A percentile compares a stretch with the other conserved stretches of the same genome.
Conservation (phyloP, 2,797 vertebrate genomes). For the Eulemur coronatus region DNA sequence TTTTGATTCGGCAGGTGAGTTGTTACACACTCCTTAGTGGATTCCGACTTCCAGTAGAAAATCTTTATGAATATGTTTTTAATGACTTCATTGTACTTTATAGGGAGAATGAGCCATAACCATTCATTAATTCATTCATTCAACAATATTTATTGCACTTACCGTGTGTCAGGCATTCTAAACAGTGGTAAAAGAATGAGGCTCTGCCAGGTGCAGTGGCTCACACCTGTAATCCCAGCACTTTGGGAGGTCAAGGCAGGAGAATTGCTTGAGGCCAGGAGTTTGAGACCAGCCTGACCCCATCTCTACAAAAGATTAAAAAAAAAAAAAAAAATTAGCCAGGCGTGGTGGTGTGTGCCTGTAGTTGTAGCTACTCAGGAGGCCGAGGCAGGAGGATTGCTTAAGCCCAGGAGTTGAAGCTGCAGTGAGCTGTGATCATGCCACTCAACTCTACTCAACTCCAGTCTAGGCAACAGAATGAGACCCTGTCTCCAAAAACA, state of each 20-base stretch:
- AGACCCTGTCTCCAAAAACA: not conserved
- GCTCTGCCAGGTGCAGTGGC: not conserved
- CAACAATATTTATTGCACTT: not conserved
- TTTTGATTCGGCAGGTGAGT: too few species aligned
- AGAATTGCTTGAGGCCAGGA: not conserved
- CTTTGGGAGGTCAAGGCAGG: not conserved
- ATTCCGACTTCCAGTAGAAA: not conserved
- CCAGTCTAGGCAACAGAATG: not conserved
- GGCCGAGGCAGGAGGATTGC: not conserved
- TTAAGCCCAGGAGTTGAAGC: not conserved
- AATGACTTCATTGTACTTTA: slow-evolving; percentile 6
- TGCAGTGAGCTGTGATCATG: not conserved
- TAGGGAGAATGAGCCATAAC: not conserved
- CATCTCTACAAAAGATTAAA: not conserved
- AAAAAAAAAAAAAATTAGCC: not conserved
- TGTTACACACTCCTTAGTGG: too few species aligned
- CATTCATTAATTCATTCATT: not conserved
- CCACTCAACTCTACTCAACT: not conserved
- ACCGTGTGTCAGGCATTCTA: not conserved
- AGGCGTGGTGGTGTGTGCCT: not conserved
- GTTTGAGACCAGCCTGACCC: not conserved
- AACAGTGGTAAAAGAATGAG: not conserved
- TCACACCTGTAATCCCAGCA: not conserved
- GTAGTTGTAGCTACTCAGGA: not conserved
- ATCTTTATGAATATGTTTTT: slow-evolving; percentile 10